phyloP scores from a whole-genome alignment of 2,113 vertebrate genomes.

The Cephalopholis sonnerati region DNA sequence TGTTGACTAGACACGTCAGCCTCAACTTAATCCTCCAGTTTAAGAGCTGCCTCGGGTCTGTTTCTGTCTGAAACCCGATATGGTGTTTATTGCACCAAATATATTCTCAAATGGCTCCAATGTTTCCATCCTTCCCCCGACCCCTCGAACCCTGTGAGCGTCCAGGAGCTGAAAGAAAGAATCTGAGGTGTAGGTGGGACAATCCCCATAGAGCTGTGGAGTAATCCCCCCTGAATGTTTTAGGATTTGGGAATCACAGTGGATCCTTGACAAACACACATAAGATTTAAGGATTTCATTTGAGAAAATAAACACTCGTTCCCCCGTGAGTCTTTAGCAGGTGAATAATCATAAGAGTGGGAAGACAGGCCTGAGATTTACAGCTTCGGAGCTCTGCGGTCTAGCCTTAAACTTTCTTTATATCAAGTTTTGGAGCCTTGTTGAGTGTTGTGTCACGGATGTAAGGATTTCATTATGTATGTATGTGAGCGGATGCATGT shows the following conservation, averaged over 20 bases:
- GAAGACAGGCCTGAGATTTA: not conserved
- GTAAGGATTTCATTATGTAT: slow-evolving; percentile 19
- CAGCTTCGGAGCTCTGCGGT: not conserved
- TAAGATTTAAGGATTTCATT: slow-evolving; percentile 46
- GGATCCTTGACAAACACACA: slow-evolving; percentile 61
- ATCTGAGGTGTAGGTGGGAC: slow-evolving; percentile 61
- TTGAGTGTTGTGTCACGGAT: not conserved
- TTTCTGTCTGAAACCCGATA: slow-evolving; percentile 36
- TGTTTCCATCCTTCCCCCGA: slow-evolving; percentile 30
- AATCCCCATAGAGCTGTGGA: slow-evolving; percentile 56
- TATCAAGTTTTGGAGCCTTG: not conserved
- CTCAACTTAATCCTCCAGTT: slow-evolving; percentile 44
- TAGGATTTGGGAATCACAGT: slow-evolving; percentile 55
- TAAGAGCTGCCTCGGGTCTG: slow-evolving; percentile 44
- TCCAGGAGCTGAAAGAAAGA: slow-evolving; percentile 43
- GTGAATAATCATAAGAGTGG: slow-evolving; percentile 36
- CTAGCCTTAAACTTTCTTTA: not conserved
- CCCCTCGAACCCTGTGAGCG: slow-evolving; percentile 24
- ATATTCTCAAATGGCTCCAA: slow-evolving; percentile 12
- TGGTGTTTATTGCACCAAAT: slow-evolving; percentile 17
- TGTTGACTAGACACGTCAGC: slow-evolving; percentile 44
- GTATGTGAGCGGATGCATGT: slow-evolving; percentile 10
- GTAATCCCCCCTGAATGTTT: slow-evolving; percentile 47
- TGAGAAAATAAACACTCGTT: slow-evolving; percentile 42
- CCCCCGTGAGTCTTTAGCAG: slow-evolving; percentile 48